These are phyloP conservation scores for Tonatia bakeri DNA, from an alignment of 2,113 vertebrate species.

Conservation along the genomic window DNA sequence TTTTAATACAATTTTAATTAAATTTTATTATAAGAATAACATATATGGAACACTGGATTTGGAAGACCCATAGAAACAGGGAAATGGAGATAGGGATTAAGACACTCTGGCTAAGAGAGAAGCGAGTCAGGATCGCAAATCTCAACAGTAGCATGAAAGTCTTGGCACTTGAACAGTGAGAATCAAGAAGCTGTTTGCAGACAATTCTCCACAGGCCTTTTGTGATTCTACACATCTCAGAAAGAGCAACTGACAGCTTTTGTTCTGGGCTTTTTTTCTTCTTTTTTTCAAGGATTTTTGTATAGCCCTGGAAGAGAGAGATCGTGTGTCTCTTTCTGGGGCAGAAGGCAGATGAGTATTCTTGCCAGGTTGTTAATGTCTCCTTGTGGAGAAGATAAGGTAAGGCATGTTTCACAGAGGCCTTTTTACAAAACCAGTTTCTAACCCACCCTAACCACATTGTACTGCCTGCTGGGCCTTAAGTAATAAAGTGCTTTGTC, in stretches of 20 bases:
- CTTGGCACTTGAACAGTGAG: background rate
- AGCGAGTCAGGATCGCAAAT: background rate
- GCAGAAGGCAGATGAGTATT: background rate
- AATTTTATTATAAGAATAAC: background rate
- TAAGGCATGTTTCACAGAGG: background rate
- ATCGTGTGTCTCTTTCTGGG: background rate
- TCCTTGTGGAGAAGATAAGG: background rate
- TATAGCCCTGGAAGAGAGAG: background rate
- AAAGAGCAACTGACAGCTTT: background rate
- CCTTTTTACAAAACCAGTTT: background rate
- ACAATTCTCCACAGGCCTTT: background rate
- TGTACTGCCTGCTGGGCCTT: background rate
- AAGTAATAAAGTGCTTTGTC: background rate
- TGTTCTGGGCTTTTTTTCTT: background rate
- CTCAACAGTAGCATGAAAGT: background rate
- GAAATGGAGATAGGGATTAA: background rate
- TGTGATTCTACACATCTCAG: background rate
- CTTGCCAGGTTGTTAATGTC: background rate
- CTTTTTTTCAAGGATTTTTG: background rate
- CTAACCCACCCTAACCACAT: background rate
- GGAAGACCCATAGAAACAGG: background rate
- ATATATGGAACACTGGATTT: background rate
- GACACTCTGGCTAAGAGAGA: background rate
- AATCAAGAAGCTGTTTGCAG: background rate
- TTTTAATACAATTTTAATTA: background rate